Conservation (phyloP, 2,797 vertebrate genomes). For the Cyprinella venusta region DNA sequence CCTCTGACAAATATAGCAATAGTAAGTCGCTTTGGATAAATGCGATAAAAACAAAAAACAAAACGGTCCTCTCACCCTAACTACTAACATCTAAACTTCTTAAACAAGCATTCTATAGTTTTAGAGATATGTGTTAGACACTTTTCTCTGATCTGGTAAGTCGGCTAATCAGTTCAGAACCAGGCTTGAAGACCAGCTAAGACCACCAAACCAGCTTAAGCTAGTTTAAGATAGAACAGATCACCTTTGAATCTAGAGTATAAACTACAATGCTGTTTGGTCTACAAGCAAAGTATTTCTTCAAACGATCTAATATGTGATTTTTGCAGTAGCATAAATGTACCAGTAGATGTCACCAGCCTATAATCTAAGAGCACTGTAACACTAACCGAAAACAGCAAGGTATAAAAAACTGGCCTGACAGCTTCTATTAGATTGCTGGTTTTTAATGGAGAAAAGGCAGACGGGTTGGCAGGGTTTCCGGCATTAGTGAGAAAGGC, state of each 20-base stretch:
- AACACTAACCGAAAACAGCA: neutral
- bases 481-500: slow-evolving; percentile 40
- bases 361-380: neutral
- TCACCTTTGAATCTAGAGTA: neutral
- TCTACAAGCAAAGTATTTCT: neutral
- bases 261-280: neutral
- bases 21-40: too few species aligned
- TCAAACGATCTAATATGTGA: neutral
- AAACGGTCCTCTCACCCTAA: too few species aligned
- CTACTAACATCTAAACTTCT: neutral
- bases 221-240: neutral
- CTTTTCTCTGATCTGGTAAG: neutral
- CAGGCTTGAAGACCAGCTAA: neutral
- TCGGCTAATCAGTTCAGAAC: neutral
- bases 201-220: neutral
- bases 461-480: slow-evolving; percentile 42
- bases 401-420: slow-evolving; percentile 6
- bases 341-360: slow-evolving; percentile 47
- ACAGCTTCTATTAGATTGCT: slow-evolving; percentile 32
- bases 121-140: neutral
- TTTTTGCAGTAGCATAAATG: neutral
- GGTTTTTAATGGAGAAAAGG: slow-evolving; percentile 44
- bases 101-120: neutral
- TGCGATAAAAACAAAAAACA: too few species aligned
- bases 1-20: too few species aligned